phyloP scores from a whole-genome alignment of 2,113 vertebrate species.

The Glareola pratincola region DNA sequence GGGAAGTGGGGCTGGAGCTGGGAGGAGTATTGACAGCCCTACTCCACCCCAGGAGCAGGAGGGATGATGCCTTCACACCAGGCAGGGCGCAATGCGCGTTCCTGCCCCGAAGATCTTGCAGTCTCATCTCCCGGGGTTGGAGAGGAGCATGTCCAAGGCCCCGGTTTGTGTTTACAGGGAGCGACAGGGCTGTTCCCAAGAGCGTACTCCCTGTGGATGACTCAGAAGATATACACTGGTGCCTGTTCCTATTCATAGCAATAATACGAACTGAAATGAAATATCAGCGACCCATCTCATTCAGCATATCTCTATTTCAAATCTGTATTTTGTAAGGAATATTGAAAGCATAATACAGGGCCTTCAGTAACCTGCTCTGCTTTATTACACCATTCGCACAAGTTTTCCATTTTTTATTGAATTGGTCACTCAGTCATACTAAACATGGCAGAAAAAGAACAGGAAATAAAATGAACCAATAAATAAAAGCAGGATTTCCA shows the following conservation, averaged over 20 bases:
- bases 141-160: neutral
- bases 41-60: neutral
- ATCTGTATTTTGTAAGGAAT: constrained; percentile 73
- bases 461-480: constrained; percentile 68
- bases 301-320: constrained; percentile 54
- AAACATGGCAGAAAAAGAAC: constrained; percentile 73
- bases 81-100: rapidly evolving
- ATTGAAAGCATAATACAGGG: constrained; percentile 44
- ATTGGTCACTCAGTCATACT: constrained; percentile 74
- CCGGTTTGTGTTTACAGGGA: neutral
- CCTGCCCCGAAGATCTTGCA: neutral
- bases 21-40: neutral
- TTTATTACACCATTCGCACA: constrained; percentile 68
- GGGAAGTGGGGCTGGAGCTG: neutral
- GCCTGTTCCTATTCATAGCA: constrained; percentile 61
- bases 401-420: constrained; percentile 72
- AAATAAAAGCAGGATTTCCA: constrained; percentile 67
- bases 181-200: neutral
- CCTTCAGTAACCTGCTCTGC: constrained; percentile 41
- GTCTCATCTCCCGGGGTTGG: neutral
- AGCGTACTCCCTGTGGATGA: neutral
- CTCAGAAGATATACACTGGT: neutral
- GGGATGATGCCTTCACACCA: neutral
- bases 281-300: constrained; percentile 52
- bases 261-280: constrained; percentile 58